Evolutionary conservation across 2,797 vertebrate genomes (phyloP).

Genomic region (Semaprochilodus insignis): DNA sequence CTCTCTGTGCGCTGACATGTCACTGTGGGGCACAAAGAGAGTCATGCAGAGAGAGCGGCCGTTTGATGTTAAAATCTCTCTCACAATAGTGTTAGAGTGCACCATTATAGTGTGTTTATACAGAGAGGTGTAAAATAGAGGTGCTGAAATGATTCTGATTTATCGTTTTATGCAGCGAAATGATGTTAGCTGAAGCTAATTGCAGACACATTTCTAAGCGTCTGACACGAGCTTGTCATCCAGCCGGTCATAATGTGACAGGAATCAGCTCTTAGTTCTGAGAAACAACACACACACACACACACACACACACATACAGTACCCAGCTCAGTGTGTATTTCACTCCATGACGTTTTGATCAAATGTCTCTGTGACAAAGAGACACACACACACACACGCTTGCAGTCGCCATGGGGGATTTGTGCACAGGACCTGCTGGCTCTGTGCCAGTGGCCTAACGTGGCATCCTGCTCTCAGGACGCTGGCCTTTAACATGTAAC

Average conservation of each 20-base stretch:
- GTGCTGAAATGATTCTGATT: slow-evolving; percentile 3
- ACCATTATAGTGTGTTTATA: slow-evolving; percentile 23
- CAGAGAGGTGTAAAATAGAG: slow-evolving; percentile 36
- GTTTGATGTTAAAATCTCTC: slow-evolving; percentile 61
- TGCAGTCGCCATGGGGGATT: slow-evolving; percentile 31
- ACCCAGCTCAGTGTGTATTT: slow-evolving; percentile 37
- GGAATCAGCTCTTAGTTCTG: slow-evolving; percentile 48
- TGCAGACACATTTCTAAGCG: slow-evolving; percentile 32
- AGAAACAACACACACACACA: slow-evolving; percentile 38
- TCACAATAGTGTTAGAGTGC: slow-evolving; percentile 53
- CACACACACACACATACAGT: slow-evolving; percentile 19
- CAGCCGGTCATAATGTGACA: slow-evolving; percentile 45
- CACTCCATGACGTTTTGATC: slow-evolving; percentile 46
- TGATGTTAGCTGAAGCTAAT: slow-evolving; percentile 26
- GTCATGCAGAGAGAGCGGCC: slow-evolving; percentile 55
- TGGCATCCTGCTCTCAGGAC: slow-evolving; percentile 42
- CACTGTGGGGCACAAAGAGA: slow-evolving; percentile 62
- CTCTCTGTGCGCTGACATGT: slow-evolving; percentile 59
- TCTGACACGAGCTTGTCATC: slow-evolving; percentile 40
- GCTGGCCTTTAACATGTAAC: slow-evolving; percentile 45
- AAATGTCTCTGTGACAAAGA: slow-evolving; percentile 32
- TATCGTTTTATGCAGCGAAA: slow-evolving; percentile 43
- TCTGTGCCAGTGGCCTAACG: slow-evolving; percentile 23
- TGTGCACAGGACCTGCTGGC: slow-evolving; percentile 51
- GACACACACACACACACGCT: slow-evolving; percentile 27